Percentiles rank a stretch among this genome's conserved stretches.
These are phyloP conservation scores for Sigmodon hispidus DNA, from an alignment of 2,113 vertebrate genomes.

Conservation along the genomic window DNA sequence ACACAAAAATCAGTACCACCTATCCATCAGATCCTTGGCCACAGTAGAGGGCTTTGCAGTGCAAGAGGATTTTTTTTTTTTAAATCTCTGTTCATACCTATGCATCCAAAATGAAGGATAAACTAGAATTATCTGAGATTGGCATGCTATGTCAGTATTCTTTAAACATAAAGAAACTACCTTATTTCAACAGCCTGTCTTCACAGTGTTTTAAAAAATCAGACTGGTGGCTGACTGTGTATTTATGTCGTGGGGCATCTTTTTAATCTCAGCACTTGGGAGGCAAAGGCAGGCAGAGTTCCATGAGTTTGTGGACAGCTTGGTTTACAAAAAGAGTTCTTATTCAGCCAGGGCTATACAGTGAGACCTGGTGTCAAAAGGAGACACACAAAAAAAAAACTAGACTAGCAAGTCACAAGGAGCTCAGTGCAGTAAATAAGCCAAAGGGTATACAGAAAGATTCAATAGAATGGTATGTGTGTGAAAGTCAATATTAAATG, in stretches of 20 bases:
- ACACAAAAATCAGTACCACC: not conserved
- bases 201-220: not conserved
- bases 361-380: not conserved
- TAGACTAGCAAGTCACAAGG: not conserved
- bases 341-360: not conserved
- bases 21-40: not conserved
- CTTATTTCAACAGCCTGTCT: not conserved
- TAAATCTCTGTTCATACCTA: not conserved
- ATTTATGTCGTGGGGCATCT: not conserved
- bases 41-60: not conserved
- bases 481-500: conserved; percentile 58
- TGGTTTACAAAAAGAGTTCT: not conserved
- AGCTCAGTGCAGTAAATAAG: not conserved
- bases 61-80: not conserved
- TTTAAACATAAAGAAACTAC: not conserved
- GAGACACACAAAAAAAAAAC: not conserved
- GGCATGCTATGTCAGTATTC: not conserved
- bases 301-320: not conserved
- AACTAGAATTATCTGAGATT: not conserved
- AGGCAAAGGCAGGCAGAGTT: not conserved
- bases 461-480: not conserved
- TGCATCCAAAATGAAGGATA: not conserved
- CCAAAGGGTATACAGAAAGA: not conserved
- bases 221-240: not conserved
- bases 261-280: not conserved